phyloP scores from a whole-genome alignment of 2,888 invertebrate species.

The Polietes domitor region DNA sequence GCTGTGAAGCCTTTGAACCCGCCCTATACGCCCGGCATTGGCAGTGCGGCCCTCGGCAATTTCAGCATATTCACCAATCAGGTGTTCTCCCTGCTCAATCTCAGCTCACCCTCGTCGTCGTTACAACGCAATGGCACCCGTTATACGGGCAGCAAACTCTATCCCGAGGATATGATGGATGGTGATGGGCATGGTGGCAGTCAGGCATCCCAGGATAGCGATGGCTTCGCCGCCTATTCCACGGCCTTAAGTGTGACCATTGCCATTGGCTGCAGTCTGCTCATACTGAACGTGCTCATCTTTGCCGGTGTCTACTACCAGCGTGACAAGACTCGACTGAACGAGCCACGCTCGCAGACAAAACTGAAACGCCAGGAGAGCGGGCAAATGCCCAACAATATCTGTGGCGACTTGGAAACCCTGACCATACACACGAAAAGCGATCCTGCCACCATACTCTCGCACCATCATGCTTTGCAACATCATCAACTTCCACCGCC shows the following conservation, averaged over 20 bases:
- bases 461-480: conserved; percentile 88
- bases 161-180: conserved; percentile 77
- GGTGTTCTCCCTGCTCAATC: conserved; percentile 80
- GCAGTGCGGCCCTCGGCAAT: conserved; percentile 76
- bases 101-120: conserved; percentile 79
- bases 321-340: conserved; percentile 90
- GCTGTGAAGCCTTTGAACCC: conserved; percentile 82
- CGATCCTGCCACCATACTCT: conserved; percentile 87
- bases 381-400: conserved; percentile 93
- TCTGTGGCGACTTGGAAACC: conserved; percentile 91
- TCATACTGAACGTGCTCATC: conserved; percentile 95
- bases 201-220: conserved; percentile 85
- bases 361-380: conserved; percentile 91
- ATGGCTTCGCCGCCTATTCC: conserved; percentile 94
- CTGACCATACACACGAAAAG: conserved; percentile 83
- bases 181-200: conserved; percentile 78
- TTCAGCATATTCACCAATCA: conserved; percentile 80
- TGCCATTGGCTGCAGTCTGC: conserved; percentile 95
- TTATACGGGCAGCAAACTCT: conserved; percentile 74
- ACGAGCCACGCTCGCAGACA: conserved; percentile 82
- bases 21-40: conserved; percentile 76
- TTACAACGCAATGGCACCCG: conserved; percentile 77
- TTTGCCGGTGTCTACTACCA: conserved; percentile 98
- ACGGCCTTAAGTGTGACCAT: conserved; percentile 96
- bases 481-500: conserved; percentile 92